Evolutionary conservation across 2,113 vertebrate species (phyloP).

Genomic region (Sula dactylatra): DNA sequence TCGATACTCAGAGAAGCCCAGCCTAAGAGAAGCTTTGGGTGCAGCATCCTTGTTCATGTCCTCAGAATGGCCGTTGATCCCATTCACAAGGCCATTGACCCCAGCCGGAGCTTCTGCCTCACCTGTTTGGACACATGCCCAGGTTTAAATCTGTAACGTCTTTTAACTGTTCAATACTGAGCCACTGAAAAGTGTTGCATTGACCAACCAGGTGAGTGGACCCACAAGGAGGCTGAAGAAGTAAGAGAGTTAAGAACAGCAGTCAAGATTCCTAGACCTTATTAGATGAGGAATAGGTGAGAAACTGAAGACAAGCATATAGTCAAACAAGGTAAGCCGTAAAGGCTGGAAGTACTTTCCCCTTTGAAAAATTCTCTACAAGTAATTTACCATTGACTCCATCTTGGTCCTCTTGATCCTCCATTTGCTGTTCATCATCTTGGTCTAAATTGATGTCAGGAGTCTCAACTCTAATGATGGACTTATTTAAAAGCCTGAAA

Average conservation of each 20-base stretch:
- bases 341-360: neutral
- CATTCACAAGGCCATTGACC: slow-evolving; percentile 73
- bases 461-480: slow-evolving; percentile 97
- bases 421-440: slow-evolving; percentile 82
- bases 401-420: slow-evolving; percentile 75
- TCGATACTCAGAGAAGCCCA: slow-evolving; percentile 90
- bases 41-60: slow-evolving; percentile 64
- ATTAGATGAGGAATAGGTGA: neutral
- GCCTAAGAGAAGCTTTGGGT: slow-evolving; percentile 81
- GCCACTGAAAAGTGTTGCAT: neutral
- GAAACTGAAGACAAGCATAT: neutral
- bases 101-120: slow-evolving; percentile 75
- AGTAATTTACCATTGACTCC: slow-evolving; percentile 75
- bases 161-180: neutral
- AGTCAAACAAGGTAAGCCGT: neutral
- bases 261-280: neutral
- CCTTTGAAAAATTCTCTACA: neutral
- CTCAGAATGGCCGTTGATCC: slow-evolving; percentile 73
- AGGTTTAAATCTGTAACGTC: neutral
- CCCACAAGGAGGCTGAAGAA: neutral
- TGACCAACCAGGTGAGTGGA: neutral
- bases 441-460: slow-evolving; percentile 96
- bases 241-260: neutral
- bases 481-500: slow-evolving; percentile 96
- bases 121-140: slow-evolving; percentile 64